phyloP scores from a whole-genome alignment of 1,140 invertebrate species.

The Heliconius melpomene region DNA sequence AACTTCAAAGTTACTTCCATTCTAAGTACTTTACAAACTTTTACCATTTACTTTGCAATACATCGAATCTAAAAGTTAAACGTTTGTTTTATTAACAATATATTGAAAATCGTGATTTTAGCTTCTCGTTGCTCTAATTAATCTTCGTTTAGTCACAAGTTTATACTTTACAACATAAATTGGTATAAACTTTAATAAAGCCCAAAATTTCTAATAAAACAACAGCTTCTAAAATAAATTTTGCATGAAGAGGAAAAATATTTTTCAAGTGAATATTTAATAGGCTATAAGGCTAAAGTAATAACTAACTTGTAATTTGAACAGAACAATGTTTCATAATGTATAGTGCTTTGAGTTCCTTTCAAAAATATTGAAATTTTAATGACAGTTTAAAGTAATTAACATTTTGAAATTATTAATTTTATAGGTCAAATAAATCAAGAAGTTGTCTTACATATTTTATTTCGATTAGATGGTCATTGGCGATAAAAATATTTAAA shows the following conservation, averaged over 20 bases:
- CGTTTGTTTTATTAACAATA: constrained; percentile 33
- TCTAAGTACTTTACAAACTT: constrained; percentile 64
- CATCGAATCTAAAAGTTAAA: constrained; percentile 33
- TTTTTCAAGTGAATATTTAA: constrained; percentile 5
- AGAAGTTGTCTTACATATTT: too few relatives aligned
- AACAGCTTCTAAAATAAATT: not conserved
- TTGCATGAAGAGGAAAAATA: not conserved
- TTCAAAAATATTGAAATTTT: not conserved
- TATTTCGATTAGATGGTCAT: too few relatives aligned
- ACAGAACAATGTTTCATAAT: not conserved
- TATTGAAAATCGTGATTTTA: constrained; percentile 4
- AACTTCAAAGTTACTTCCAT: constrained; percentile 62
- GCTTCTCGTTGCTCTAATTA: not conserved
- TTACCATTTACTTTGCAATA: constrained; percentile 48
- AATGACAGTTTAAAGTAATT: not conserved
- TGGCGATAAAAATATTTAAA: too few relatives aligned
- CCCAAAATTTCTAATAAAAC: not conserved
- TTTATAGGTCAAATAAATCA: not conserved
- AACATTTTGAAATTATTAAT: not conserved
- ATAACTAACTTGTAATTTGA: not conserved
- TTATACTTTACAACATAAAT: constrained; percentile 1
- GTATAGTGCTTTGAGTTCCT: not conserved
- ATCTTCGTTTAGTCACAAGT: not conserved
- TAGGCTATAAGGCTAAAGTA: not conserved
- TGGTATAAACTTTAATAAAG: not conserved